phyloP scores from a whole-genome alignment of 2,888 invertebrate species.

The Melanchra persicariae region DNA sequence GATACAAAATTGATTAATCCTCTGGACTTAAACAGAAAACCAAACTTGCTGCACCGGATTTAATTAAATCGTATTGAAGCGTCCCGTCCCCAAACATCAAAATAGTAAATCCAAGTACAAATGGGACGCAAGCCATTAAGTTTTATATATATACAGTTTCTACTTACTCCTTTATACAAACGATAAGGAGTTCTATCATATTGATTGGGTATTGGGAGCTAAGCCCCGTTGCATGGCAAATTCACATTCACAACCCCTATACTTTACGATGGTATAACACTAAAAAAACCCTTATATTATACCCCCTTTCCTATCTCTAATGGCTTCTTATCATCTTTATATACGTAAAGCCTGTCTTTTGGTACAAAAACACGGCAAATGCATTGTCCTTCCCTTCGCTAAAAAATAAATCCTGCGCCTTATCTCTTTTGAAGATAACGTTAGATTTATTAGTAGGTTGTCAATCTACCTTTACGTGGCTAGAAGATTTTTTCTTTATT shows the following conservation, averaged over 20 bases:
- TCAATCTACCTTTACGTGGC: constrained; percentile 67
- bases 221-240: constrained; percentile 78
- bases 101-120: constrained; percentile 54
- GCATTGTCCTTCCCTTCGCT: constrained; percentile 79
- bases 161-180: constrained; percentile 42
- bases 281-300: constrained; percentile 77
- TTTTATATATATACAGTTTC: constrained; percentile 48
- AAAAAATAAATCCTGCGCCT: constrained; percentile 74
- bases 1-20: constrained; percentile 18
- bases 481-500: constrained; percentile 52
- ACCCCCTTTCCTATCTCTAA: constrained; percentile 78
- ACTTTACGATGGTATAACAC: constrained; percentile 70
- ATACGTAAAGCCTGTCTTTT: constrained; percentile 78
- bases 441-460: constrained; percentile 76
- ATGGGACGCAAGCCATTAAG: constrained; percentile 56
- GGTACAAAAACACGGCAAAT: constrained; percentile 79
- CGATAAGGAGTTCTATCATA: constrained; percentile 55
- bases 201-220: constrained; percentile 68
- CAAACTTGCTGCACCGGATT: constrained; percentile 23
- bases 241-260: constrained; percentile 76
- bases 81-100: constrained; percentile 37
- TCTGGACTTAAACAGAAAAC: not conserved
- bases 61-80: constrained; percentile 52
- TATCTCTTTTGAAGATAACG: constrained; percentile 75
- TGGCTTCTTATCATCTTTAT: constrained; percentile 88